Percentiles rank a stretch among this genome's conserved stretches.
phyloP scores from a whole-genome alignment of 2,888 invertebrate species.

The Serripes groenlandicus region DNA sequence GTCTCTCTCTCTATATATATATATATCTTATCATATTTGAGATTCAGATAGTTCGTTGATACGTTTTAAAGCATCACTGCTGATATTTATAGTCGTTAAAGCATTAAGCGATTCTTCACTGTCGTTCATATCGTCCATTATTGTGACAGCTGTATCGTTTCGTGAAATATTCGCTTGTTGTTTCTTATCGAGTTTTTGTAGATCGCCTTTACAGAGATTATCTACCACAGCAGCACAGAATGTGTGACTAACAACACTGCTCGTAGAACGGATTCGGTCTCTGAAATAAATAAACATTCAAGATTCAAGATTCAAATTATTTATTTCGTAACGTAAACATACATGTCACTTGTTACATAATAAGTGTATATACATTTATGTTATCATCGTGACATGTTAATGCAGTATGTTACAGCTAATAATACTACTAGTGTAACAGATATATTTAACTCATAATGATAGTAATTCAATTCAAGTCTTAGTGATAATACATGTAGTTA shows the following conservation, averaged over 20 bases:
- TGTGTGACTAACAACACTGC: slow-evolving; percentile 80
- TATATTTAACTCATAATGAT: too few species aligned
- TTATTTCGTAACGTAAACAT: too few species aligned
- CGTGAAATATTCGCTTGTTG: slow-evolving; percentile 11
- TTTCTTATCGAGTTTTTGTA: slow-evolving; percentile 49
- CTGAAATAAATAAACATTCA: slow-evolving; percentile 70
- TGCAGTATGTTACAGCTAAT: too few species aligned
- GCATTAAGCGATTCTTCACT: not conserved
- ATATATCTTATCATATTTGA: not conserved
- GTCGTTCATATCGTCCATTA: not conserved
- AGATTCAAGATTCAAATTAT: too few species aligned
- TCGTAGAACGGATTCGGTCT: slow-evolving; percentile 78
- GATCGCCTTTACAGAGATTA: slow-evolving; percentile 69
- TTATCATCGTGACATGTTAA: not conserved
- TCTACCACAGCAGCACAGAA: slow-evolving; percentile 75
- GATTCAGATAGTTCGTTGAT: not conserved
- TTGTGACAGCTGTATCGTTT: slow-evolving; percentile 29
- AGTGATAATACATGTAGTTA: too few species aligned
- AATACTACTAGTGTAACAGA: too few species aligned
- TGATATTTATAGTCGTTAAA: not conserved
- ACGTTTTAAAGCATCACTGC: not conserved
- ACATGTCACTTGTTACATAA: too few species aligned
- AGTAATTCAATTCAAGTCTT: too few species aligned
- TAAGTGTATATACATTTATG: too few species aligned
- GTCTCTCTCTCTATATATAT: not conserved